Evolutionary conservation across 2,113 vertebrate species (phyloP).

Genomic region (Pontoporia blainvillei): DNA sequence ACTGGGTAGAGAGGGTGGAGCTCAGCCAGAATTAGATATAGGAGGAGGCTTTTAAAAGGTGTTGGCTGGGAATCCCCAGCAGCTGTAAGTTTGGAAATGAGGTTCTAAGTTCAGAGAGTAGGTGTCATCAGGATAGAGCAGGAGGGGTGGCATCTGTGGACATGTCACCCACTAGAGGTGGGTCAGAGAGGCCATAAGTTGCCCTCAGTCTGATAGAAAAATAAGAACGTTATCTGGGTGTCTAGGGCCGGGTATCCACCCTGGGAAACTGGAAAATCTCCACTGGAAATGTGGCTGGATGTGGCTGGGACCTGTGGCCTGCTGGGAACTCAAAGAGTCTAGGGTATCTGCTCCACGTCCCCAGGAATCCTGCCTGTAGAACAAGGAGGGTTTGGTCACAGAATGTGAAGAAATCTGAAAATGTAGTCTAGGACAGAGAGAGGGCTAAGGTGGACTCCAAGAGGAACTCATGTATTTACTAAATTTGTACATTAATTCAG

Average conservation of each 20-base stretch:
- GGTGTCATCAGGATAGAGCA: neutral
- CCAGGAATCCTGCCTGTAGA: neutral
- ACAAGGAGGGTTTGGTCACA: neutral
- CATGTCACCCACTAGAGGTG: neutral
- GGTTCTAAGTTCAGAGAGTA: neutral
- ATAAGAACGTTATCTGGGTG: neutral
- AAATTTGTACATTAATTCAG: neutral
- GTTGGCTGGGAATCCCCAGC: neutral
- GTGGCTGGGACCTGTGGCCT: neutral
- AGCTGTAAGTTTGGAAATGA: neutral
- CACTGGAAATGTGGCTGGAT: neutral
- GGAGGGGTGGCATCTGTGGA: neutral
- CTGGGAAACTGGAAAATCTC: neutral
- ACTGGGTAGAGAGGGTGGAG: neutral
- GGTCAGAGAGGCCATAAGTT: neutral
- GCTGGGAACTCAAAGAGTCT: neutral
- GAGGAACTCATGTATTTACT: neutral
- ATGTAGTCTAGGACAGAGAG: neutral
- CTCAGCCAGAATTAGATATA: neutral
- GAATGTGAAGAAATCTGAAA: neutral
- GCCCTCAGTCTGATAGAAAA: conserved; percentile 21
- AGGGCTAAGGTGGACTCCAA: neutral
- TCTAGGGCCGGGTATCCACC: rapidly evolving
- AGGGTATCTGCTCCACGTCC: neutral
- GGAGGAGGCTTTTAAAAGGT: neutral